Evolutionary conservation across 2,797 vertebrate species (phyloP).

Genomic region (Poeciliopsis infans): DNA sequence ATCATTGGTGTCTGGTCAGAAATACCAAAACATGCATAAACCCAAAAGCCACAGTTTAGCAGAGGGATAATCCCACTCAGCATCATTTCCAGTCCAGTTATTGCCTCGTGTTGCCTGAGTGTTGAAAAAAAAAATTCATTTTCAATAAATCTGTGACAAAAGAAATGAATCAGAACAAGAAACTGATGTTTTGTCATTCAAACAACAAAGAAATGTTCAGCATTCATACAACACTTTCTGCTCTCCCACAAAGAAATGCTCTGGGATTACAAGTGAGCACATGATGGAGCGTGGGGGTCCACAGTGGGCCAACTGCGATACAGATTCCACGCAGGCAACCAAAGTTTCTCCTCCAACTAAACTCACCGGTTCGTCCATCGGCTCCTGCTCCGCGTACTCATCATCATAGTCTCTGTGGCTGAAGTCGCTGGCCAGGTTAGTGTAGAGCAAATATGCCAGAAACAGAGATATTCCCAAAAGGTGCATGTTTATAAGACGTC

Average conservation of each 20-base stretch:
- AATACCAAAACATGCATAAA: background rate
- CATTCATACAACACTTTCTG: background rate
- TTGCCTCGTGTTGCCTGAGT: background rate
- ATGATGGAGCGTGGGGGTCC: conserved; percentile 2
- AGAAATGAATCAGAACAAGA: background rate
- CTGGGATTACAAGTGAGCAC: background rate
- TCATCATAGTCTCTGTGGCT: conserved; percentile 84
- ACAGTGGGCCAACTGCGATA: background rate
- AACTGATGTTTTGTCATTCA: background rate
- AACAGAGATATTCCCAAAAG: conserved; percentile 77
- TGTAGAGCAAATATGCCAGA: conserved; percentile 74
- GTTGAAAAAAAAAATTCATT: background rate
- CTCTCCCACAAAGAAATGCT: background rate
- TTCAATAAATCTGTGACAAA: background rate
- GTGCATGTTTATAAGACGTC: conserved; percentile 70
- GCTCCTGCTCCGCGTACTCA: conserved; percentile 80
- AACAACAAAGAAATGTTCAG: background rate
- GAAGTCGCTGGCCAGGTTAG: conserved; percentile 85
- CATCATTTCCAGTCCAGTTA: conserved; percentile 1
- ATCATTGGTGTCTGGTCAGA: background rate
- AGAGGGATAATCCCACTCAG: background rate
- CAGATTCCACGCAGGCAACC: background rate
- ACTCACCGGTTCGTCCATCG: conserved; percentile 87
- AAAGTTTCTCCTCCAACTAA: background rate
- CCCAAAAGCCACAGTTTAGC: background rate